Evolutionary conservation across 92 coral and sea anemone species (phyloP), one percentile per base, ranked within the genome.

Genomic region (Parazoanthus darwini): DNA sequence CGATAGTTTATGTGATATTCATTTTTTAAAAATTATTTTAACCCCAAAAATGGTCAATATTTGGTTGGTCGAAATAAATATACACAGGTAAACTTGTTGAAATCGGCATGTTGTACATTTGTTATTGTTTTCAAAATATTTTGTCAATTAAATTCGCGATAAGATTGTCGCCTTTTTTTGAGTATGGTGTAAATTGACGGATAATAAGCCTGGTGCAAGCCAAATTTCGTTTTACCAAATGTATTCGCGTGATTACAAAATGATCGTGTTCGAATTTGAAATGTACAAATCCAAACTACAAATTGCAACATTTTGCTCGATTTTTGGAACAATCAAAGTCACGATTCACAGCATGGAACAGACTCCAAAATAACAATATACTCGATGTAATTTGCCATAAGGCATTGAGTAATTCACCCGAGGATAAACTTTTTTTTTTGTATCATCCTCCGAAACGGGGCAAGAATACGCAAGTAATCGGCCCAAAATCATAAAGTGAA

Each of bases 111-210:
- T 38, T 82, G 63, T 71, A 10, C 87, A 46, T 44, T 84, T 84
- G 79, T 23, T 48, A 43, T 16, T 44, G 44, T 84, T 46, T 84
- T 67, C 1, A 56, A 29, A 29, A 35, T 13, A 26, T 26, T 80
- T 80, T 80, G 73, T 56, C 72, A 80, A 56, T 80, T 80, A 80
- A 80, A 80, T 70, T 71, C 29, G 67, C 79, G 87, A 73, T 56
- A 72, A 46, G 9, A 70, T 71, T 70, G 86, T 51, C 87, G 58
- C 87, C 37, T 84, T 71, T 29, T 71, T 81, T 63, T 35, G 39
- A 13, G 46, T 18, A 48, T 42, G 79, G 15, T 79, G 82, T 70
- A 71, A 70, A 13, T 15, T 14, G 51, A 68, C 7, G 4, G 70
- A 63, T 20, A 63, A 63, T 23, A 20, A 25, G 14, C 20, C 70